Conservation (phyloP, 2,888 invertebrate genomes). For the Philonicus albiceps region DNA sequence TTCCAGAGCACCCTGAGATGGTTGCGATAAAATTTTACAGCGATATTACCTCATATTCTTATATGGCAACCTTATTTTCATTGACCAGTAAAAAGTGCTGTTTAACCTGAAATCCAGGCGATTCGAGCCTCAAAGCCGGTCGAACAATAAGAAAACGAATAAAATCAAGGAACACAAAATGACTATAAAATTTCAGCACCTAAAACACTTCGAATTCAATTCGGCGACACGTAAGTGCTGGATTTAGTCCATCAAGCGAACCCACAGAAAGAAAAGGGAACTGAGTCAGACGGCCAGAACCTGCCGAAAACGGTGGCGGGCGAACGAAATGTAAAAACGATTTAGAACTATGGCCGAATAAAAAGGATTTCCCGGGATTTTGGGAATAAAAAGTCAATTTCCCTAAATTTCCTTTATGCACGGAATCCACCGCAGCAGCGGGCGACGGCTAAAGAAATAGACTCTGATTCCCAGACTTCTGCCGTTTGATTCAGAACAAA, state of each 20-base stretch:
- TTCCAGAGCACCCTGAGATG: not conserved
- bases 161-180: constrained; percentile 40
- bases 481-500: constrained; percentile 34
- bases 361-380: constrained; percentile 39
- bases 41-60: constrained; percentile 19
- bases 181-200: constrained; percentile 38
- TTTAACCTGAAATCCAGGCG: not conserved
- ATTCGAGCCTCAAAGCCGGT: not conserved
- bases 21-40: constrained; percentile 16
- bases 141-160: constrained; percentile 1
- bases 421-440: constrained; percentile 5
- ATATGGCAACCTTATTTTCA: constrained; percentile 32
- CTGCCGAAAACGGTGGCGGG: not conserved
- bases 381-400: constrained; percentile 38
- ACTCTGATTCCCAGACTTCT: constrained; percentile 1
- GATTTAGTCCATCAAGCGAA: constrained; percentile 37
- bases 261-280: not conserved
- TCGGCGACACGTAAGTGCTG: constrained; percentile 31
- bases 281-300: not conserved
- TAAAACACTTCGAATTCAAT: constrained; percentile 36
- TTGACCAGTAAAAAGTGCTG: constrained; percentile 12
- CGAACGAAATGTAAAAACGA: constrained; percentile 19
- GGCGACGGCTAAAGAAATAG: not conserved
- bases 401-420: constrained; percentile 37
- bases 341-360: constrained; percentile 35